Conservation (phyloP, 2,888 invertebrate species). For the Cantharis lateralis region DNA sequence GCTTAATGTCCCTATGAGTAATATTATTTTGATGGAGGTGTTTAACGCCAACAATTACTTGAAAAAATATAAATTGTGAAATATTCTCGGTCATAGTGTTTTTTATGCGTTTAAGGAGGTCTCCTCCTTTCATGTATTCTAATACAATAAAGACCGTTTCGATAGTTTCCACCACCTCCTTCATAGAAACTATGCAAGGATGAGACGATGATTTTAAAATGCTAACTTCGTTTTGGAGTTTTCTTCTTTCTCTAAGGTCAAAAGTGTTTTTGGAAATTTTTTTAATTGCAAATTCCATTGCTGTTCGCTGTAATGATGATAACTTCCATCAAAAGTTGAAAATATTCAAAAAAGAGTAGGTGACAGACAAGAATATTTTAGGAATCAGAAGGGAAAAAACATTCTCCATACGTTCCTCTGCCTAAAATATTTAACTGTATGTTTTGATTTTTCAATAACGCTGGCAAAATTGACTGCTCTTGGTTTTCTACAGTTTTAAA, state of each 20-base stretch:
- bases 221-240: slow-evolving; percentile 77
- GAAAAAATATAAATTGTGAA: no score
- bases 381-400: no score
- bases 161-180: slow-evolving; percentile 77
- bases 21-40: no score
- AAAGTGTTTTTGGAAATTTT: slow-evolving; percentile 73
- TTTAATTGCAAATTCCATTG: slow-evolving; percentile 81
- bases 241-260: slow-evolving; percentile 62
- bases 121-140: slow-evolving; percentile 89
- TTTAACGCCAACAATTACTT: no score
- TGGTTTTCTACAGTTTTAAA: slow-evolving; percentile 58
- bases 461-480: slow-evolving; percentile 67
- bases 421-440: slow-evolving; percentile 76
- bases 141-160: slow-evolving; percentile 81
- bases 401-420: slow-evolving; percentile 81
- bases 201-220: slow-evolving; percentile 79
- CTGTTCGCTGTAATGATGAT: slow-evolving; percentile 61
- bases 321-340: neutral
- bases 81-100: slow-evolving; percentile 70
- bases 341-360: no score
- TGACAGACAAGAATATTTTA: no score
- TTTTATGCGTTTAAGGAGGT: slow-evolving; percentile 76
- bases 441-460: slow-evolving; percentile 69
- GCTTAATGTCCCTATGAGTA: no score
- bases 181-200: slow-evolving; percentile 81